Conservation (phyloP, 92 coral and sea anemone genomes). For the Virgularia gustaviana region DNA sequence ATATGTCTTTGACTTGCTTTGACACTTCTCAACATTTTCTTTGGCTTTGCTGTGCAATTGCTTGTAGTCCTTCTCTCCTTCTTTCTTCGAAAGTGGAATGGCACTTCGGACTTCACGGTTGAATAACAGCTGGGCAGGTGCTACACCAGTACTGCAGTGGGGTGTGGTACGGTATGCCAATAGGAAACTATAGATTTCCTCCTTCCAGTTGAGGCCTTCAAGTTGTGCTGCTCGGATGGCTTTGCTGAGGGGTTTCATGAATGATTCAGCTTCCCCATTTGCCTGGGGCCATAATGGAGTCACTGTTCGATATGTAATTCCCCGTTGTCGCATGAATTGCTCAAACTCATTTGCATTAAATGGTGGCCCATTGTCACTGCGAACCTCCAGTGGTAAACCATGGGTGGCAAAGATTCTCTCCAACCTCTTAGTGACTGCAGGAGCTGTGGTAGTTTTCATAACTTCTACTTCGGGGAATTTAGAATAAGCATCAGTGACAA, state of each 20-base stretch:
- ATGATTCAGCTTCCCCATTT: conserved; percentile 40
- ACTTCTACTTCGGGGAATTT: conserved; percentile 34
- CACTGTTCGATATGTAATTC: conserved; percentile 3
- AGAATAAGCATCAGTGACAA: conserved; percentile 16
- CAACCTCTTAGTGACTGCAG: conserved; percentile 1
- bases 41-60: conserved; percentile 6
- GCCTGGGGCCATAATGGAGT: conserved; percentile 48
- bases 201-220: conserved; percentile 24
- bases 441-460: conserved; percentile 20
- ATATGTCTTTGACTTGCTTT: conserved; percentile 17
- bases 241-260: conserved; percentile 41
- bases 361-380: conserved; percentile 33
- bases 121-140: conserved; percentile 27
- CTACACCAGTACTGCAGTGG: conserved; percentile 34
- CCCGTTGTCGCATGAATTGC: conserved; percentile 2
- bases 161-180: conserved; percentile 32
- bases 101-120: conserved; percentile 26
- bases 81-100: not conserved
- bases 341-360: conserved; percentile 9
- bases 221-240: conserved; percentile 30
- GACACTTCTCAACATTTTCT: conserved; percentile 8
- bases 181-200: conserved; percentile 14
- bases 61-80: conserved; percentile 1
- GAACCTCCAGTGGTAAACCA: conserved; percentile 31
- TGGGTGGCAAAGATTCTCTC: conserved; percentile 39